A percentile compares a stretch with the other conserved stretches of the same genome.
Conservation (phyloP, 1,140 invertebrate genomes). For the Drosophila murphyi region DNA sequence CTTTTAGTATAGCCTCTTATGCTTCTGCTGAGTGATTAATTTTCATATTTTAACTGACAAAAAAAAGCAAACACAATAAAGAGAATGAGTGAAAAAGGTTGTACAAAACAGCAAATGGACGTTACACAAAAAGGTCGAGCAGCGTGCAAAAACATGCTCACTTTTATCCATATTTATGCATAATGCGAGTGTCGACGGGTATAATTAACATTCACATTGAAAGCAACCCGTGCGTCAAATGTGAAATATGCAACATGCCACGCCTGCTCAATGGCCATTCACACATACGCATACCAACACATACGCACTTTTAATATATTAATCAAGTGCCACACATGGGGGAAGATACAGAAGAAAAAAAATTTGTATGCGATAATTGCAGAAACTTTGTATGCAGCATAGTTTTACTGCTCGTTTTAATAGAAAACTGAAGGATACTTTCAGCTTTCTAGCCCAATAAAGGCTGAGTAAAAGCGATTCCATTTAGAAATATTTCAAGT, state of each 20-base stretch:
- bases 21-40: slow-evolving; percentile 71
- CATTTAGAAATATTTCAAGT: not conserved
- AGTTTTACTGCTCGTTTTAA: not conserved
- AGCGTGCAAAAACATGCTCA: slow-evolving; percentile 48
- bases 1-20: no score
- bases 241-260: slow-evolving; percentile 64
- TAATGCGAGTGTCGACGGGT: slow-evolving; percentile 53
- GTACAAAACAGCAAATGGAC: slow-evolving; percentile 38
- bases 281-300: slow-evolving; percentile 32
- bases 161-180: slow-evolving; percentile 69
- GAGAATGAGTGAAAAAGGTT: slow-evolving; percentile 16
- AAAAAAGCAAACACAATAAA: not conserved
- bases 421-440: not conserved
- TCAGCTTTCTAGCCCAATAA: not conserved
- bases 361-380: slow-evolving; percentile 9
- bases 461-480: not conserved
- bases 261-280: slow-evolving; percentile 58
- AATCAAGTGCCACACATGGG: slow-evolving; percentile 57
- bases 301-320: slow-evolving; percentile 43
- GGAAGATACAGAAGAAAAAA: not conserved
- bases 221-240: slow-evolving; percentile 60
- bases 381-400: slow-evolving; percentile 3
- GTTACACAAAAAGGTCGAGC: slow-evolving; percentile 61
- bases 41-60: slow-evolving; percentile 75
- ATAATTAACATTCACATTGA: slow-evolving; percentile 82